Evolutionary conservation across 1,140 invertebrate genomes (phyloP), one percentile per base, ranked within the genome.

Genomic region (Papilio helenus): DNA sequence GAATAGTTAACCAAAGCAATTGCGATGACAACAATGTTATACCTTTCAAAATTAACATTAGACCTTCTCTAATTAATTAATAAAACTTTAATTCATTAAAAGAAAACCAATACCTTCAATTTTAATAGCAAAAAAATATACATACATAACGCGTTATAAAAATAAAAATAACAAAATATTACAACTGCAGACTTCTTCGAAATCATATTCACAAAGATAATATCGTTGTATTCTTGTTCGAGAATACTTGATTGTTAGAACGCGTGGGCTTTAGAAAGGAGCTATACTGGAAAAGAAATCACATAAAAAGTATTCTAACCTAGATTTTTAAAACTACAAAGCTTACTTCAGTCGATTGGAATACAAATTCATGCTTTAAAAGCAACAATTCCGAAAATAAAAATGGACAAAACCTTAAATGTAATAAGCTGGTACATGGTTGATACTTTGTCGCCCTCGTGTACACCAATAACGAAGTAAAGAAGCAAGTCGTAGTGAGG

Each of bases 401-500:
- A 61, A 26, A 68, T 29, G 61, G 3, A 65, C 16, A 34, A 61
- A 14, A 14, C 14, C 10, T 0, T 26, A 26, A 61, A 26, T 61
- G 58, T 61, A 61, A 61, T 61, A 61, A 68, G 61, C 61, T 68
- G 26, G 9, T 68, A 29, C 51, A n/a, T 20, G 7, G 58, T 61
- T 68, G 26, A 68, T 44, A 74, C 23, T 26, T 46, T 74, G 18
- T 46, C 20, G n/a, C 72, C 44, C 72, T 26, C 8, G 14, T 49
- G 8, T 49, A 42, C 8, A 18, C 39, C 39, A 23, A 39, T 72
- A 84, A 83, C 71, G 76, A 85, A 83, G 84, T 86, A 87, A 85
- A 85, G 86, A 88, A 88, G 84, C 87, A 83, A 68, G 84, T 81
- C 76, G 51, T 55, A 79, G 79, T 72, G 78, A 81, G 85, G 85